Percentiles rank a stretch among this genome's conserved stretches.
Conservation (phyloP, 2,797 vertebrate species). For the Cephalopachus bancanus region DNA sequence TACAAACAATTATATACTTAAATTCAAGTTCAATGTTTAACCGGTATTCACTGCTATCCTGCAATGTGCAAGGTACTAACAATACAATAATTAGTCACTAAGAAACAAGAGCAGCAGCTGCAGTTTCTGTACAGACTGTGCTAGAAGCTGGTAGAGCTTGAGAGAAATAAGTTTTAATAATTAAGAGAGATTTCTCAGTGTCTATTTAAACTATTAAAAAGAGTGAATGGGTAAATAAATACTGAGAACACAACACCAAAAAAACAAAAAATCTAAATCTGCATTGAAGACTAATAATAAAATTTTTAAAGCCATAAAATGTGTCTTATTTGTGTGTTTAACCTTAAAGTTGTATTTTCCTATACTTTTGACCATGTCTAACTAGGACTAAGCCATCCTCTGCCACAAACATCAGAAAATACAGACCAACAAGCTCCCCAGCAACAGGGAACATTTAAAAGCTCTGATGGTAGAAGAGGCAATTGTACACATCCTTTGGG, state of each 20-base stretch:
- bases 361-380: background rate
- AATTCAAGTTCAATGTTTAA: background rate
- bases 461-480: background rate
- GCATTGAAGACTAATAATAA: constrained; percentile 15
- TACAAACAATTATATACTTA: background rate
- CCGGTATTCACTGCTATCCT: background rate
- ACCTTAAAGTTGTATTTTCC: background rate
- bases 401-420: background rate
- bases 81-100: background rate
- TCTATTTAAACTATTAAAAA: background rate
- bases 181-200: constrained; percentile 7
- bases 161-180: constrained; percentile 11
- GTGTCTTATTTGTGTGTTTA: background rate
- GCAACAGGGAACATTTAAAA: background rate
- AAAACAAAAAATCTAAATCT: background rate
- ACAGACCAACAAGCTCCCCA: background rate
- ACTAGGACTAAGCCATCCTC: background rate
- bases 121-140: background rate
- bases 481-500: background rate
- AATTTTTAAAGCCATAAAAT: constrained; percentile 40
- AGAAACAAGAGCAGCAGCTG: background rate
- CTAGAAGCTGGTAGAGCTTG: background rate
- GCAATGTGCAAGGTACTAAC: background rate
- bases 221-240: background rate
- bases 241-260: background rate